Evolutionary conservation across 2,113 vertebrate species (phyloP).

Genomic region (Corythornis madagascariensis): DNA sequence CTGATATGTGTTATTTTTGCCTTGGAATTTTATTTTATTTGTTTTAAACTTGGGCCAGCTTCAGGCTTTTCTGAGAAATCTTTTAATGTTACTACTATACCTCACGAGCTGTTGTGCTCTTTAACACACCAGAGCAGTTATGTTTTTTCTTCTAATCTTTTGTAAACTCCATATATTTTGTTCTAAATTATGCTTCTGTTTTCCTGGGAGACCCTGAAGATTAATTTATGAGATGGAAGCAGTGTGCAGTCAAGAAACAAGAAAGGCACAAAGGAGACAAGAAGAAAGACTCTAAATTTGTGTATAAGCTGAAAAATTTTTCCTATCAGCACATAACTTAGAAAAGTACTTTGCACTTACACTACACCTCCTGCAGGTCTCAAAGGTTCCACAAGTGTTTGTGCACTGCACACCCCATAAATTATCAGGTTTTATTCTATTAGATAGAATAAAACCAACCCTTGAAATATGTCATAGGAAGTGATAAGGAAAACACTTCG

Average conservation of each 20-base stretch:
- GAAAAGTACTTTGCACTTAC: not conserved
- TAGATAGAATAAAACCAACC: not conserved
- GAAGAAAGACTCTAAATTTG: not conserved
- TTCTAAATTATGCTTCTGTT: not conserved
- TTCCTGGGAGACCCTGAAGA: not conserved
- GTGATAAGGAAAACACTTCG: not conserved
- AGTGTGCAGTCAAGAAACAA: not conserved
- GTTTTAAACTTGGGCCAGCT: not conserved
- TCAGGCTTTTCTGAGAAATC: not conserved
- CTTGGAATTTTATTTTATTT: not conserved
- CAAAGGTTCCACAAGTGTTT: not conserved
- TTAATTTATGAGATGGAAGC: not conserved
- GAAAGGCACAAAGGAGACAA: not conserved
- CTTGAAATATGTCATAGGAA: not conserved
- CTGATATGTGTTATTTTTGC: constrained; percentile 15
- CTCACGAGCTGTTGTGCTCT: not conserved
- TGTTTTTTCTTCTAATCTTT: not conserved
- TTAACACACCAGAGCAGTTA: not conserved
- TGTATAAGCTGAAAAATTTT: not conserved
- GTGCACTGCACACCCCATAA: not conserved
- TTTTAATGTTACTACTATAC: not conserved
- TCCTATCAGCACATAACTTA: not conserved
- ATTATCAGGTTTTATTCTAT: not conserved
- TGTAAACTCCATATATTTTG: not conserved
- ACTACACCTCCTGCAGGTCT: not conserved